Conservation (phyloP, 2,797 vertebrate species). For the Labroides dimidiatus region DNA sequence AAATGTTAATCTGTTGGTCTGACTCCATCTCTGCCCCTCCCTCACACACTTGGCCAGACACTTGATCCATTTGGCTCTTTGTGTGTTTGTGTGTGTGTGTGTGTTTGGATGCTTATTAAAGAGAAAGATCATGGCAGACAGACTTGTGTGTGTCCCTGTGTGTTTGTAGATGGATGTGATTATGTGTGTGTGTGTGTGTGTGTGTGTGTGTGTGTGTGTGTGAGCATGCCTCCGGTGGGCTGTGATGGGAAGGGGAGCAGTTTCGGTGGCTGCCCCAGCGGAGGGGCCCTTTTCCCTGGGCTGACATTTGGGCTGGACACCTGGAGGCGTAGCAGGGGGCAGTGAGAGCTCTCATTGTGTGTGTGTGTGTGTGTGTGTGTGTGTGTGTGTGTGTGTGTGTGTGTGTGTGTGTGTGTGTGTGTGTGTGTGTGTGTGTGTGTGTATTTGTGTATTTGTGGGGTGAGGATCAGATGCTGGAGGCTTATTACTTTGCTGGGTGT, state of each 20-base stretch:
- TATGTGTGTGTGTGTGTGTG: neutral
- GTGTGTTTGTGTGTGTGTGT: constrained; percentile 8
- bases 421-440: constrained; percentile 31
- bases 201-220: constrained; percentile 1
- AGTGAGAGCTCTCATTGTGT: constrained; percentile 53
- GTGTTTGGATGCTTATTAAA: constrained; percentile 61
- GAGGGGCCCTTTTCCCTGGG: constrained; percentile 74
- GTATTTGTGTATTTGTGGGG: constrained; percentile 37
- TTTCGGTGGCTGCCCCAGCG: constrained; percentile 66
- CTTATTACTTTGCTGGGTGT: constrained; percentile 57
- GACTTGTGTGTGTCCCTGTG: constrained; percentile 28
- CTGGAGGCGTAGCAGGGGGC: constrained; percentile 77
- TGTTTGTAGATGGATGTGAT: constrained; percentile 7
- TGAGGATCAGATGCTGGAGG: constrained; percentile 56
- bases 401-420: constrained; percentile 42
- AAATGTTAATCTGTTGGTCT: constrained; percentile 5
- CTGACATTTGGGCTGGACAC: constrained; percentile 84
- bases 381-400: constrained; percentile 45
- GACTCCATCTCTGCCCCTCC: constrained; percentile 8
- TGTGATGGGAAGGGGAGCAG: constrained; percentile 43
- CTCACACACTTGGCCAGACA: constrained; percentile 32
- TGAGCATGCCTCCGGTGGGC: constrained; percentile 48
- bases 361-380: constrained; percentile 24
- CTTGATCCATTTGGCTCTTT: constrained; percentile 53
- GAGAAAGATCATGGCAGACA: constrained; percentile 31